Evolutionary conservation across 2,797 vertebrate species (phyloP).

Genomic region (Neomorphus geoffroyi): DNA sequence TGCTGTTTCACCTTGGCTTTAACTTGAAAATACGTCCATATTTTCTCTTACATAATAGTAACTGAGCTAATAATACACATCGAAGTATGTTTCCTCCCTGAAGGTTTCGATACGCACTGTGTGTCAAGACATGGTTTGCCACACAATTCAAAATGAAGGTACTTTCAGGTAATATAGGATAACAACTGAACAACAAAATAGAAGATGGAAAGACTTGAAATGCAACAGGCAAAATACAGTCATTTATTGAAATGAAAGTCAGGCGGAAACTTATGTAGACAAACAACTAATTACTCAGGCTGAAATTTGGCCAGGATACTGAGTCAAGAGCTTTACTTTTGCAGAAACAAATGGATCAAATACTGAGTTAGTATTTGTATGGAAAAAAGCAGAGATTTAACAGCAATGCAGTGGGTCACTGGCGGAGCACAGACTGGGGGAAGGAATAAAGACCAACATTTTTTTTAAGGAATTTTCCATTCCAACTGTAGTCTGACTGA

Average conservation of each 20-base stretch:
- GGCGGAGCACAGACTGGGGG: neutral
- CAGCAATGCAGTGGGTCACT: neutral
- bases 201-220: neutral
- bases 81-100: neutral
- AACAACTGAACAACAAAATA: neutral
- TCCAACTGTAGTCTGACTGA: neutral
- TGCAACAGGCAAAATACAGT: neutral
- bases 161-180: neutral
- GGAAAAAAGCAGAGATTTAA: neutral
- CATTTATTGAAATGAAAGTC: neutral
- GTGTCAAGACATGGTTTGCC: neutral
- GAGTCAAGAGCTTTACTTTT: neutral
- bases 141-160: neutral
- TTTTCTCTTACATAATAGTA: conserved; percentile 17
- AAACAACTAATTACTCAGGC: neutral
- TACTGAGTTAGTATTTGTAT: neutral
- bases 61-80: conserved; percentile 19
- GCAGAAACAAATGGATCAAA: neutral
- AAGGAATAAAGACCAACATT: neutral
- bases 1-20: conserved; percentile 16
- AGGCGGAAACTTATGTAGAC: neutral
- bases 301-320: neutral
- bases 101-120: neutral
- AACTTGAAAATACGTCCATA: neutral
- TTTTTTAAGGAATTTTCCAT: neutral